Base-by-base conservation (phyloP, 2,888 invertebrate species). In the Pollenia amentaria region DNA sequence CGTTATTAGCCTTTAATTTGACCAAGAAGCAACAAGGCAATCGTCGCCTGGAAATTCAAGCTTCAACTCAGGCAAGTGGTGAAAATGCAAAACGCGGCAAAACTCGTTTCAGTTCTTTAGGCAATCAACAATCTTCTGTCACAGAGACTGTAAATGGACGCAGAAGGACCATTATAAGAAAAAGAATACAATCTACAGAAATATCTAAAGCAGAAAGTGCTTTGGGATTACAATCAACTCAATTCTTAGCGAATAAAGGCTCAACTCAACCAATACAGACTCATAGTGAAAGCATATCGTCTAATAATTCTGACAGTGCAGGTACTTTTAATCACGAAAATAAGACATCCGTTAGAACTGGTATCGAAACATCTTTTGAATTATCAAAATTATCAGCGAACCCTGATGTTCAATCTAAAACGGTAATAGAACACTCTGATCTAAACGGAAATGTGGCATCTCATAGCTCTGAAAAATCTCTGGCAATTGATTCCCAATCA, bases 1-100 rank as follows among this genome's bases (percentile, higher is more conserved):
- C 92, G 0, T 83, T 91, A 7, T 44, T 91, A 7, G 89, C 90
- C 4, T 88, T 76, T 1, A 91, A 91, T 87, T 87, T 87, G 9
- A 88, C 88, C 29, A 91, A 90, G 40, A 88, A 89, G 14, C 60
- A 57, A 16, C 18, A 21, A 67, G 53, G n/a, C 6, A 29, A 29
- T 29, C 38, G n/a, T 40, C 29, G n/a, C 6, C 46, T 42, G n/a
- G 11, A 8, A 16, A n/a, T 16, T 16, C 42, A 16, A 65, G n/a
- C 55, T n/a, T 40, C 18, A 10, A 46, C 16, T 9, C 9, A 18
- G 48, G n/a, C 57, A 0, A 65, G 51, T 21, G 44, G 4, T 38
- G 78, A 67, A n/a, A 60, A 42, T 38, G 48, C 64, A 14, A n/a
- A 84, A 0, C 40, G 42, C 10, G 11, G 1, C 9, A 29, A 48